A percentile compares a stretch with the other conserved stretches of the same genome.
These are phyloP conservation scores for Kryptolebias marmoratus DNA, from an alignment of 2,113 vertebrate genomes.

Conservation along the genomic window DNA sequence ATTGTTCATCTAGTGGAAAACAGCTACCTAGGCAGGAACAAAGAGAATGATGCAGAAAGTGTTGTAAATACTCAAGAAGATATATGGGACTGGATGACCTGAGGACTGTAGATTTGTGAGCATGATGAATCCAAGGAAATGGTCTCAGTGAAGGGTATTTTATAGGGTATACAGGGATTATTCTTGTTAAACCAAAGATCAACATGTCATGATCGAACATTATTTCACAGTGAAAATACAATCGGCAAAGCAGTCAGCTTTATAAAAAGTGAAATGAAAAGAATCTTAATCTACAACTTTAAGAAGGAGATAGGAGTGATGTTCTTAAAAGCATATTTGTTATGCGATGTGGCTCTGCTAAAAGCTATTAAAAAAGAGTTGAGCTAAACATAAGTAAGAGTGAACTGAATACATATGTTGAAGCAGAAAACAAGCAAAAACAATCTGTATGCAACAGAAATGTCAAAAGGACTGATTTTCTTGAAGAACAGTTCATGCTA, in stretches of 20 bases:
- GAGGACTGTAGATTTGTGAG: conserved; percentile 74
- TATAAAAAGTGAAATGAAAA: neutral
- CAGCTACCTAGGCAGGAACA: conserved; percentile 91
- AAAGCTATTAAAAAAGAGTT: neutral
- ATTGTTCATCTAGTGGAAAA: conserved; percentile 97
- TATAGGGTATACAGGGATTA: conserved; percentile 27
- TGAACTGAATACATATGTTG: too few relatives aligned
- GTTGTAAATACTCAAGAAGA: conserved; percentile 93
- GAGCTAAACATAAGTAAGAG: too few relatives aligned
- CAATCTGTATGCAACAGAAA: too few relatives aligned
- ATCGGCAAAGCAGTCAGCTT: conserved; percentile 15
- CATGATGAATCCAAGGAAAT: conserved; percentile 66
- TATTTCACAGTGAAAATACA: conserved; percentile 49
- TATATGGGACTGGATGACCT: conserved; percentile 87
- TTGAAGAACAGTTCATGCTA: too few relatives aligned
- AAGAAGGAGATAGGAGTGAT: neutral
- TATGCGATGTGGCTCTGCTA: neutral
- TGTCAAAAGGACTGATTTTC: too few relatives aligned
- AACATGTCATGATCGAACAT: conserved; percentile 43
- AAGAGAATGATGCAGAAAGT: conserved; percentile 88
- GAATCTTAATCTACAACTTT: neutral
- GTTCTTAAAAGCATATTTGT: neutral
- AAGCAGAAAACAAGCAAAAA: too few relatives aligned
- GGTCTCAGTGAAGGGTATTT: conserved; percentile 53
- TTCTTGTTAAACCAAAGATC: conserved; percentile 66